These are phyloP conservation scores for Heliangelus exortis DNA, from an alignment of 2,797 vertebrate species.

Conservation along the genomic window DNA sequence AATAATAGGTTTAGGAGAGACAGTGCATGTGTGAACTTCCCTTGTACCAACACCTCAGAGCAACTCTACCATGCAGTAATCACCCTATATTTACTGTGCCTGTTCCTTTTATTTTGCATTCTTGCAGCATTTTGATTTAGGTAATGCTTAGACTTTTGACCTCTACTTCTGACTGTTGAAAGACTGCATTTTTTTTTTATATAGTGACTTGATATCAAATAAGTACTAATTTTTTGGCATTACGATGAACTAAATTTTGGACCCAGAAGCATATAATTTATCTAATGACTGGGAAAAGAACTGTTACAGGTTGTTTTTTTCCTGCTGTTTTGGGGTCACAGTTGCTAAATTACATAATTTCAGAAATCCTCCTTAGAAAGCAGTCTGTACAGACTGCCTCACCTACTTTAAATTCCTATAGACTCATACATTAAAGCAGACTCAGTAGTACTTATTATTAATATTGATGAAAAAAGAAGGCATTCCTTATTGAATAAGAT, in stretches of 20 bases:
- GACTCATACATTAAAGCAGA: background rate
- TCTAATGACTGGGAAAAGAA: background rate
- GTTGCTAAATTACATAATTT: slow-evolving; percentile 17
- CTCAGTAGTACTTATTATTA: background rate
- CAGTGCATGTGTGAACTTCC: background rate
- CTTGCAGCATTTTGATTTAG: background rate
- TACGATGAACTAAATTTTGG: background rate
- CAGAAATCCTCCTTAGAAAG: slow-evolving; percentile 1
- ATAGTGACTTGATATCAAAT: background rate
- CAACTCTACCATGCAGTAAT: background rate
- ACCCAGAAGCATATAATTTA: background rate
- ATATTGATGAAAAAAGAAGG: background rate
- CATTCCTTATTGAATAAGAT: background rate
- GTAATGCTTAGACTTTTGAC: background rate
- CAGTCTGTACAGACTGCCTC: background rate
- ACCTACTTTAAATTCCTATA: background rate
- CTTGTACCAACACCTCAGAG: background rate
- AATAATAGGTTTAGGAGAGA: background rate
- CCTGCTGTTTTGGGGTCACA: background rate
- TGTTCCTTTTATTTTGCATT: background rate
- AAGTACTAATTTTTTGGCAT: background rate
- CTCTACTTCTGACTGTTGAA: background rate
- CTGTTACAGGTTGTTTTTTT: background rate
- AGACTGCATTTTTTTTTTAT: background rate
- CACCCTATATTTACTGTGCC: background rate